phyloP scores from a whole-genome alignment of 2,797 vertebrate species.

The Meda fulgida region DNA sequence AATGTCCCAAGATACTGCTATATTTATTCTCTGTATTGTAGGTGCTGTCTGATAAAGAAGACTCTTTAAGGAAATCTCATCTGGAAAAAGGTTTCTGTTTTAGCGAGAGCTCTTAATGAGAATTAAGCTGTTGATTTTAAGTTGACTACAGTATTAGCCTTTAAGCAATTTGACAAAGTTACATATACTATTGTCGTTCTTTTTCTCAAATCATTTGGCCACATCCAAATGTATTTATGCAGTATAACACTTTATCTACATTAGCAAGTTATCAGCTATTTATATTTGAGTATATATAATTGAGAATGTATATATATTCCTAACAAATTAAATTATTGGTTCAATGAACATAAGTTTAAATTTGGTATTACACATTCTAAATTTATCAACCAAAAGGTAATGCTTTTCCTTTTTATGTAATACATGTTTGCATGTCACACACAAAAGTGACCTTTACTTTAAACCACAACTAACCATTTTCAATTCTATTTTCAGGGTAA shows the following conservation, averaged over 20 bases:
- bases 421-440: conserved; percentile 23
- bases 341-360: conserved; percentile 2
- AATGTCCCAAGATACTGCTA: conserved; percentile 86
- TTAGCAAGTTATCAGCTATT: background rate
- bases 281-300: background rate
- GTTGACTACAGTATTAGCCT: background rate
- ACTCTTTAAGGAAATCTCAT: conserved; percentile 79
- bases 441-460: conserved; percentile 21
- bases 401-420: conserved; percentile 50
- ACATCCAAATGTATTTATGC: background rate
- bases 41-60: conserved; percentile 87
- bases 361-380: conserved; percentile 55
- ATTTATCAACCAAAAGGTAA: conserved; percentile 63
- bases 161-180: conserved; percentile 3
- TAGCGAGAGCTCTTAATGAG: conserved; percentile 73
- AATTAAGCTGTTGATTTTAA: conserved; percentile 36
- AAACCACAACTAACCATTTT: conserved; percentile 43
- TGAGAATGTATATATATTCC: background rate
- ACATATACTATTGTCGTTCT: background rate
- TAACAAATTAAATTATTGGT: background rate
- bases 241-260: background rate
- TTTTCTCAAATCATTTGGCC: too few species aligned
- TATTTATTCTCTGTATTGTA: conserved; percentile 93
- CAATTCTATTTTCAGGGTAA: conserved; percentile 65
- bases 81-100: conserved; percentile 90